Percentiles rank a stretch among this genome's conserved stretches.
Conservation (phyloP, 1,140 invertebrate species). For the Xylocopa sonorina region DNA sequence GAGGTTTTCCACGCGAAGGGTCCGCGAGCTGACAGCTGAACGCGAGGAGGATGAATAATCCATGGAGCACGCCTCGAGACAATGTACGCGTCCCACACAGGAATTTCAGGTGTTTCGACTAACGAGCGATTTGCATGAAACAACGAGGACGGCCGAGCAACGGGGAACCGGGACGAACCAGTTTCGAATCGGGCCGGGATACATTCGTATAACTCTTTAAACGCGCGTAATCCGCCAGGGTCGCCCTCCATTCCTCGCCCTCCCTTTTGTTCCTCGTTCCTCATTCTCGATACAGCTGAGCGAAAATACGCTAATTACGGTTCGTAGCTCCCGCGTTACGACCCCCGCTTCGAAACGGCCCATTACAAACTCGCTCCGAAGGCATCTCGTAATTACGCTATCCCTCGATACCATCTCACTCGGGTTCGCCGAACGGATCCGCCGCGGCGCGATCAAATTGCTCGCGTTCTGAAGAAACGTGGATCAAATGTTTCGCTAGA, state of each 20-base stretch:
- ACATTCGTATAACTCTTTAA: slow-evolving; percentile 60
- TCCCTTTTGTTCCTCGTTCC: slow-evolving; percentile 40
- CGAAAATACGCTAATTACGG: slow-evolving; percentile 45
- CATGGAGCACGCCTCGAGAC: slow-evolving; percentile 61
- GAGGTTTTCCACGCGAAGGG: slow-evolving; percentile 40
- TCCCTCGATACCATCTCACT: slow-evolving; percentile 16
- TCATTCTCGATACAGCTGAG: slow-evolving; percentile 13
- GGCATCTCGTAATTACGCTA: slow-evolving; percentile 32
- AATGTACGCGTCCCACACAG: slow-evolving; percentile 61
- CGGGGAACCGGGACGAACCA: slow-evolving; percentile 56
- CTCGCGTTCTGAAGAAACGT: not conserved
- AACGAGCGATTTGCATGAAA: slow-evolving; percentile 72
- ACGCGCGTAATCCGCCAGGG: slow-evolving; percentile 52
- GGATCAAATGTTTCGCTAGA: not conserved
- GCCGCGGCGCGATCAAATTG: not conserved
- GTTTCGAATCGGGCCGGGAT: slow-evolving; percentile 50
- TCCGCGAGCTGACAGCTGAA: slow-evolving; percentile 61
- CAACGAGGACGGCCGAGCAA: slow-evolving; percentile 52
- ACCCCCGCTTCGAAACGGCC: not conserved
- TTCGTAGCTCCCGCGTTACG: slow-evolving; percentile 13
- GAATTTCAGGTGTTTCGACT: slow-evolving; percentile 72
- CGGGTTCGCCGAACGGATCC: not conserved
- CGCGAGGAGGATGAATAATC: slow-evolving; percentile 69
- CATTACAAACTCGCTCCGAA: not conserved
- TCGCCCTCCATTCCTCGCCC: slow-evolving; percentile 3